Conservation (phyloP, 2,797 vertebrate species). For the Ctenosaura bakeri region DNA sequence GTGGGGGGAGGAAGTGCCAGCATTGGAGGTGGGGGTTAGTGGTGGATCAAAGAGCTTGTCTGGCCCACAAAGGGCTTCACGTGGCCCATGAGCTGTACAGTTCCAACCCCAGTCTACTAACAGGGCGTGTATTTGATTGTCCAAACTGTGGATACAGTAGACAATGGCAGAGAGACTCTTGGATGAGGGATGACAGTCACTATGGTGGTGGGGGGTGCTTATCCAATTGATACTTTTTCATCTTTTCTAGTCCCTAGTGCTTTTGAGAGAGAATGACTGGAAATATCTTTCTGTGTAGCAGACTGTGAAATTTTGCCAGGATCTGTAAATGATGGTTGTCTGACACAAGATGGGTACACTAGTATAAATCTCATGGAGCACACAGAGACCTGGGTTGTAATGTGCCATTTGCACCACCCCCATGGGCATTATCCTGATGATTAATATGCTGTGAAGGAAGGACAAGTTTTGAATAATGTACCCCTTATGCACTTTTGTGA, state of each 20-base stretch:
- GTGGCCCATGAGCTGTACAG: too few relatives aligned
- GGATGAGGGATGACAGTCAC: neutral
- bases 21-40: too few relatives aligned
- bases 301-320: neutral
- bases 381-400: conserved; percentile 45
- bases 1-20: too few relatives aligned
- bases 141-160: neutral
- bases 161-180: neutral
- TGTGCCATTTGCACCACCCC: conserved; percentile 32
- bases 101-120: too few relatives aligned
- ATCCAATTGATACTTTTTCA: neutral
- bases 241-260: neutral
- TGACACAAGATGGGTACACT: conserved; percentile 32
- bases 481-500: neutral
- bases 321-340: conserved; percentile 31
- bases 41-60: too few relatives aligned
- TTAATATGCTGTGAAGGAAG: conserved; percentile 50
- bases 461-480: conserved; percentile 61
- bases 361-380: conserved; percentile 60
- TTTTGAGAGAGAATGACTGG: neutral
- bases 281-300: conserved; percentile 14
- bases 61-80: too few relatives aligned
- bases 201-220: neutral
- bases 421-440: conserved; percentile 18
- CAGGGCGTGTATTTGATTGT: neutral